A percentile compares a stretch with the other conserved stretches of the same genome.
These are phyloP conservation scores for Hydrolagus colliei DNA, from an alignment of 2,797 vertebrate genomes.

Conservation along the genomic window DNA sequence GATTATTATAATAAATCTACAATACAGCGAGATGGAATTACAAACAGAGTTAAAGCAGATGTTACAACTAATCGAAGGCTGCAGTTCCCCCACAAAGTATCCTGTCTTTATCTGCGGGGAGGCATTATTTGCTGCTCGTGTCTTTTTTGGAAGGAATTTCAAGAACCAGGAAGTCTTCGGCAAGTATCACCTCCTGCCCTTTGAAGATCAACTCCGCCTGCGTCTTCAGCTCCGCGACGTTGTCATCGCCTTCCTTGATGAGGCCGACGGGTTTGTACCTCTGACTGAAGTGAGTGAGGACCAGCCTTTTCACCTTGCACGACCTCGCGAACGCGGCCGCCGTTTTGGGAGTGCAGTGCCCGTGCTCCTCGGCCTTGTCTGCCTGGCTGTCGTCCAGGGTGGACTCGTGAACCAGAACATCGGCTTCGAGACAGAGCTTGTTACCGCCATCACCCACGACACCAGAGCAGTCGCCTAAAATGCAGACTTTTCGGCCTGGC, in stretches of 20 bases:
- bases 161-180: slow-evolving; percentile 82
- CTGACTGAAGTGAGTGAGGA: slow-evolving; percentile 86
- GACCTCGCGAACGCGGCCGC: slow-evolving; percentile 61
- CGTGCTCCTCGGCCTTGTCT: slow-evolving; percentile 71
- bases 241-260: slow-evolving; percentile 54
- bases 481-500: slow-evolving; percentile 76
- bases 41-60: too few species aligned
- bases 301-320: slow-evolving; percentile 58
- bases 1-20: neutral
- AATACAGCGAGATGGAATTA: neutral
- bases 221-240: slow-evolving; percentile 56
- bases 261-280: slow-evolving; percentile 65
- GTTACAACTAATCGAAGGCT: neutral
- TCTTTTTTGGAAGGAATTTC: slow-evolving; percentile 58
- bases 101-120: neutral
- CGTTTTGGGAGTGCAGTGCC: slow-evolving; percentile 78
- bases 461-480: slow-evolving; percentile 80
- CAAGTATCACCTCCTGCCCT: slow-evolving; percentile 64
- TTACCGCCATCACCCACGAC: slow-evolving; percentile 48
- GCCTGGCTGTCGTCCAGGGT: slow-evolving; percentile 67
- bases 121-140: neutral
- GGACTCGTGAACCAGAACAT: slow-evolving; percentile 82
- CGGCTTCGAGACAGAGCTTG: slow-evolving; percentile 59
- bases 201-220: slow-evolving; percentile 64
- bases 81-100: too few species aligned